Percentiles rank a stretch among this genome's conserved stretches.
Conservation (phyloP, 1,140 invertebrate genomes). For the Ostrea edulis region DNA sequence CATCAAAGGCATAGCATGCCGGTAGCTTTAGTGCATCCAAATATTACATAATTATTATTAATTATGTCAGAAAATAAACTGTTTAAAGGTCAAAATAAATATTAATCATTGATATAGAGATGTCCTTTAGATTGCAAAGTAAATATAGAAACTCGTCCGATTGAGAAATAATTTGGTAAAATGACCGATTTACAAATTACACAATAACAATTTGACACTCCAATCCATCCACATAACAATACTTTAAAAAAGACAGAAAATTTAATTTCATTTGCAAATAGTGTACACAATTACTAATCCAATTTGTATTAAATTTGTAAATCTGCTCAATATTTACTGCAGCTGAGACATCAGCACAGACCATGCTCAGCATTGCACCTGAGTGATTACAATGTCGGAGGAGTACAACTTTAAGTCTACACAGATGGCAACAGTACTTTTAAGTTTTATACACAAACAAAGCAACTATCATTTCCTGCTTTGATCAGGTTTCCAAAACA, state of each 20-base stretch:
- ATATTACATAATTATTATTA: background rate
- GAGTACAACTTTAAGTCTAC: background rate
- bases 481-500: constrained; percentile 32
- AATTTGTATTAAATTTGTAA: background rate
- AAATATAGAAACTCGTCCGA: background rate
- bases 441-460: background rate
- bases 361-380: background rate
- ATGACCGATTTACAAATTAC: background rate
- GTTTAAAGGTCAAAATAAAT: background rate
- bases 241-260: background rate
- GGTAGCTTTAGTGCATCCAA: background rate
- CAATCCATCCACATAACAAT: background rate
- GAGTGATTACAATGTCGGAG: background rate
- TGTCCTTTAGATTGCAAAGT: background rate
- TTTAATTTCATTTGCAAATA: background rate
- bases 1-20: no score
- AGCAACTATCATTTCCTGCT: background rate
- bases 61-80: background rate
- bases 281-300: background rate
- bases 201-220: background rate
- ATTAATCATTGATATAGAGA: background rate
- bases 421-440: background rate
- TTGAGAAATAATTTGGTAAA: background rate
- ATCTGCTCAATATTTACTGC: background rate
- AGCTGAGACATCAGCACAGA: background rate